Evolutionary conservation across 2,888 invertebrate genomes (phyloP), one percentile per base, ranked within the genome.

Genomic region (Orthosia gothica): DNA sequence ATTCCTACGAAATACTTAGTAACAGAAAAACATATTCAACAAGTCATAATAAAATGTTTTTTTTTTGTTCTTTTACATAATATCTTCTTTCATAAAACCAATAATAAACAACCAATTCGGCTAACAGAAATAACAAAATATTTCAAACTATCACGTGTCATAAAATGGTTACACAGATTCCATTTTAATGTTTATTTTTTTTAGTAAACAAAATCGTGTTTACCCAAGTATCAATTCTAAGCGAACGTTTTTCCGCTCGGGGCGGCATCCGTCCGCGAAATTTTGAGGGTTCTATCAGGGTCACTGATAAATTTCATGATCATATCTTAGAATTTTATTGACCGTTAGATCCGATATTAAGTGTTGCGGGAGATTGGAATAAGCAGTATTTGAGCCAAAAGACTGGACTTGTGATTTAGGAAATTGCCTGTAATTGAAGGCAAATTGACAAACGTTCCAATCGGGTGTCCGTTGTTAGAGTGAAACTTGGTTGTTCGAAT

Each of bases 261-360:
- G 76, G 81, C 72, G 76, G 76, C 80, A 88, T 81, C 85, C 86
- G 84, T 71, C 89, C 90, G 89, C 90, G 88, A 92, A 91, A 90
- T 91, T 91, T 88, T 87, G 90, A 86, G 89, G 89, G 88, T 73
- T 58, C 58, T 57, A 89, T 89, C 89, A 89, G 89, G 89, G 87
- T 85, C 85, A 85, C 90, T 91, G 91, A 91, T 92, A 92, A 92
- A 92, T 91, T 92, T 87, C 83, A 87, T 85, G 91, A 92, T 92
- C 90, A 91, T 92, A 93, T 92, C 92, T 93, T 85, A 89, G 89
- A 90, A 90, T 92, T 94, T 93, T 92, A 93, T 93, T 92, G 93
- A 91, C 91, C 92, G 91, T 93, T 92, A 91, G 88, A 91, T 90
- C 89, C 84, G 90, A 92, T 92, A 92, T 92, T 90, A 52, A 52